Evolutionary conservation across 2,113 vertebrate genomes (phyloP).

Genomic region (Odocoileus hemionus): DNA sequence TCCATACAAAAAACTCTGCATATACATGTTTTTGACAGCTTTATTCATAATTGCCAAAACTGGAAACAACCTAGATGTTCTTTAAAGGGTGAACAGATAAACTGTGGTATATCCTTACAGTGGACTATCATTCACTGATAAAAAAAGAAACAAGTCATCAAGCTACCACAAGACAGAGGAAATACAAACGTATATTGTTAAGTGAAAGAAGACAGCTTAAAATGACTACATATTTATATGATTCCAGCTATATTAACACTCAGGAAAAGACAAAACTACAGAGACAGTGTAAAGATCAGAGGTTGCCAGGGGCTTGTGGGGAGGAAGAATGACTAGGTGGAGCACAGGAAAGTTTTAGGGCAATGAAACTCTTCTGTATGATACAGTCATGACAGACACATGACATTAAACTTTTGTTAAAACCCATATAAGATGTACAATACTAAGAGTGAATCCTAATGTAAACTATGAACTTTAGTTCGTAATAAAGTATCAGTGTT

Average conservation of each 20-base stretch:
- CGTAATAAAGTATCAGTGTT: neutral
- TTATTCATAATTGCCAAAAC: conserved; percentile 4
- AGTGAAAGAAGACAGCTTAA: neutral
- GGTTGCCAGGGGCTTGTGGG: neutral
- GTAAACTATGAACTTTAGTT: neutral
- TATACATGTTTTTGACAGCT: neutral
- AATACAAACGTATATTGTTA: neutral
- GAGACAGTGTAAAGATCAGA: neutral
- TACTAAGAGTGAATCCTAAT: neutral
- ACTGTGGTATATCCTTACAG: neutral
- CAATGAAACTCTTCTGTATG: neutral
- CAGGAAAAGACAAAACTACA: neutral
- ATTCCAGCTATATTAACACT: neutral
- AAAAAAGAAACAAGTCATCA: neutral
- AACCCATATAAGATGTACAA: neutral
- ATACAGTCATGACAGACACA: neutral
- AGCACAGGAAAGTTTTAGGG: neutral
- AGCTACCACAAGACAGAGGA: neutral
- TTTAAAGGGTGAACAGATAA: neutral
- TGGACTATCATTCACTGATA: neutral
- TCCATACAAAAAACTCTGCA: neutral
- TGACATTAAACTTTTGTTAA: neutral
- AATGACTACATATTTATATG: neutral
- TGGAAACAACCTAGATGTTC: neutral
- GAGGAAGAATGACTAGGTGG: neutral